Base-by-base conservation (phyloP, 2,888 invertebrate species). In the Myopa tessellatipennis region DNA sequence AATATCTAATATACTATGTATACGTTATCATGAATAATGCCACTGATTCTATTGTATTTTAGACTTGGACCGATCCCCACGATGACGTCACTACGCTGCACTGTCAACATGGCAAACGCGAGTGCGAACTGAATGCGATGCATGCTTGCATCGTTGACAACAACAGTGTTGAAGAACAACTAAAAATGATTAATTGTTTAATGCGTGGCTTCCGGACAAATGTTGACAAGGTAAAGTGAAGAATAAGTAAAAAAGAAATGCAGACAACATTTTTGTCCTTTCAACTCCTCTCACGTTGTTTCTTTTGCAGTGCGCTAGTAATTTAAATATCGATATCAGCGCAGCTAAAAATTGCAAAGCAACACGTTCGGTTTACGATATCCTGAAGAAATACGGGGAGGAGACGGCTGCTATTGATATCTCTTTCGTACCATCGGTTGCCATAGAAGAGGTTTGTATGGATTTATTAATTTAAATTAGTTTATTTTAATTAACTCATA, bases 131-230 rank as follows among this genome's bases (percentile, higher is more conserved):
- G 12, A 89, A 89, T 83, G 89, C 89, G 0, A 67, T 87, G 8
- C 89, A 89, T 70, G 88, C 85, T 18, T 89, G 89, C 70, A 84
- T 88, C 12, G 80, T 89, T 10, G 89, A 89, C 77, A 82, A 86
- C 40, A 78, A 85, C 74, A 82, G 81, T 3, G 75, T 83, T 10
- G 52, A 77, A 3, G 81, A 83, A 0, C 84, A 88, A 52, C 83
- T 88, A 55, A 78, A 83, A 10, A 79, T 89, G 76, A 86, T 89
- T 52, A 77, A 83, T 67, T 89, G 90, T 76, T 81, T 89, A 82
- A 80, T 89, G 79, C 79, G 83, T 8, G 82, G 83, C 50, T 85
- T 81, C 69, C 77, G 58, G 6, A 77, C 78, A 16, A 76, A 81
- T 34, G 73, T 87, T 6, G 83, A 86, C 50, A 68, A 73, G 78